Percentiles rank a stretch among this genome's conserved stretches.
Conservation (phyloP, 2,888 invertebrate species). For the Palloptera scutellata region DNA sequence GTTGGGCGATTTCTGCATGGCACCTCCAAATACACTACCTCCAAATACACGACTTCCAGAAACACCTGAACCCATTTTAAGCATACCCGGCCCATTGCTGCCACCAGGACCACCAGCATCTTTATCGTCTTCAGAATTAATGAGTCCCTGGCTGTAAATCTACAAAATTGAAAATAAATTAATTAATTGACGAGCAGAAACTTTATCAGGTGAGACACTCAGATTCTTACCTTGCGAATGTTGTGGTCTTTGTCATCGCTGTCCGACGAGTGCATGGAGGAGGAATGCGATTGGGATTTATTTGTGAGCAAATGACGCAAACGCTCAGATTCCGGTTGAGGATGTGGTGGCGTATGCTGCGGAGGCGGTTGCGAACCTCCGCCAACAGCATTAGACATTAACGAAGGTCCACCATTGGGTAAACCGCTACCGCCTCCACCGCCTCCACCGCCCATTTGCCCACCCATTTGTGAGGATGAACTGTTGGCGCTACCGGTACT, state of each 20-base stretch:
- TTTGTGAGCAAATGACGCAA: constrained; percentile 66
- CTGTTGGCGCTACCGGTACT: constrained; percentile 44
- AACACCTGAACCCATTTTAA: constrained; percentile 48
- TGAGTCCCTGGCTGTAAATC: constrained; percentile 54
- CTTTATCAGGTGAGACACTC: neutral
- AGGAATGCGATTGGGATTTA: constrained; percentile 53
- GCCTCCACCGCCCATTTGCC: constrained; percentile 38
- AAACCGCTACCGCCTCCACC: constrained; percentile 39
- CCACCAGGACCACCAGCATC: constrained; percentile 44
- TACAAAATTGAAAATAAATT: constrained; percentile 30
- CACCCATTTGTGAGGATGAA: constrained; percentile 63
- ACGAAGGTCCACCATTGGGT: constrained; percentile 47
- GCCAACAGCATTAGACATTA: constrained; percentile 31
- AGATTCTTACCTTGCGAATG: constrained; percentile 45
- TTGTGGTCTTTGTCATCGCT: constrained; percentile 57
- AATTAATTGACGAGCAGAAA: constrained; percentile 9
- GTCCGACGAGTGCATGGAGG: constrained; percentile 43
- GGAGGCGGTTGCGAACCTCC: constrained; percentile 43
- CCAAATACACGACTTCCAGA: constrained; percentile 40
- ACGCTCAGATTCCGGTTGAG: constrained; percentile 64
- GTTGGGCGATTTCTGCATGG: constrained; percentile 54
- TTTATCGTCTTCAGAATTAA: constrained; percentile 61
- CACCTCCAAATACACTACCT: constrained; percentile 26
- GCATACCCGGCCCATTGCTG: constrained; percentile 35
- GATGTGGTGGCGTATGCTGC: constrained; percentile 37